phyloP scores from a whole-genome alignment of 2,113 vertebrate species.

The Peromyscus polionotus region DNA sequence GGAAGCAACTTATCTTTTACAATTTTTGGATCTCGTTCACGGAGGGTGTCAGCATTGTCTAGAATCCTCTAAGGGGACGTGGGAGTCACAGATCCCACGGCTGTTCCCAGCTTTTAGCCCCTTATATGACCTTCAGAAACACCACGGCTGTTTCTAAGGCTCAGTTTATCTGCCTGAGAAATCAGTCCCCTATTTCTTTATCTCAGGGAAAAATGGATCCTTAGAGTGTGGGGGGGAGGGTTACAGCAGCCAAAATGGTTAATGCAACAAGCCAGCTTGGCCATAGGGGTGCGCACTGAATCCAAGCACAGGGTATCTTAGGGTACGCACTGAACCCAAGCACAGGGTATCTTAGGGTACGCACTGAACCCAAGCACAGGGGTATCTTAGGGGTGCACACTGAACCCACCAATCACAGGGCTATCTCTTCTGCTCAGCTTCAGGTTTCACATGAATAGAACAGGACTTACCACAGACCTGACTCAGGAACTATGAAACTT shows the following conservation, averaged over 20 bases:
- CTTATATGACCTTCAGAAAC: conserved; percentile 70
- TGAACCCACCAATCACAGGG: background rate
- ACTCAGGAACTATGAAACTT: conserved; percentile 10
- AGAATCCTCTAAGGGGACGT: conserved; percentile 77
- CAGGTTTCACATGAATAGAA: background rate
- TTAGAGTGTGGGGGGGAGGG: background rate
- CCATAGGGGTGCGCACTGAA: background rate
- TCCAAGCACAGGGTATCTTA: background rate
- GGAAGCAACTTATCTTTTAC: conserved; percentile 79
- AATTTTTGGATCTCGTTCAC: conserved; percentile 77
- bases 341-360: no score
- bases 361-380: no score
- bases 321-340: no score
- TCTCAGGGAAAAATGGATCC: background rate
- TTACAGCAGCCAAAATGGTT: background rate
- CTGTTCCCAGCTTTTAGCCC: conserved; percentile 80
- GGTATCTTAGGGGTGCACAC: background rate
- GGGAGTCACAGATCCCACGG: conserved; percentile 77
- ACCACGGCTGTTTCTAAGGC: background rate
- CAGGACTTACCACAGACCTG: background rate
- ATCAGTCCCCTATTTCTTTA: conserved; percentile 6
- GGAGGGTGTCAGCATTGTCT: conserved; percentile 84
- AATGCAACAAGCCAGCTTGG: background rate
- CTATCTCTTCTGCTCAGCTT: background rate
- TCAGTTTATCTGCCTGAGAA: conserved; percentile 74